phyloP scores from a whole-genome alignment of 2,113 vertebrate species.

The Oncorhynchus masou region DNA sequence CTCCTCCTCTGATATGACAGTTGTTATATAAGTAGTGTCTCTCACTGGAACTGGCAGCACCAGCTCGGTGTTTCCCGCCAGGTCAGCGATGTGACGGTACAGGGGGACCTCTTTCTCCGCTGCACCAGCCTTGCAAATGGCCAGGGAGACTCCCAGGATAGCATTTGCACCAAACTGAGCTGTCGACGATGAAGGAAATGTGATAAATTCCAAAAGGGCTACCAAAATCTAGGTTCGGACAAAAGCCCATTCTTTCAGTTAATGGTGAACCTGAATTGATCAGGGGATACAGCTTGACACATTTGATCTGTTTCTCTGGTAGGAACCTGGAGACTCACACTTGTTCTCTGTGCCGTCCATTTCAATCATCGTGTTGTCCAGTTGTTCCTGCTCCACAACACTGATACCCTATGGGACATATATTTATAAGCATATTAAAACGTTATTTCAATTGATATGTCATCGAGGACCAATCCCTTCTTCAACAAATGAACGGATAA shows the following conservation, averaged over 20 bases:
- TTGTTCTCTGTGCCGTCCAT: conserved; percentile 96
- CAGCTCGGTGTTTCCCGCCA: conserved; percentile 92
- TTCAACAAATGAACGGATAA: too few relatives aligned
- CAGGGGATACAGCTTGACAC: too few relatives aligned
- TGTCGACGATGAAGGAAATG: conserved; percentile 51
- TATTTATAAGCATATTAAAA: neutral
- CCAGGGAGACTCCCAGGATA: conserved; percentile 90
- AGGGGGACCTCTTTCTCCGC: conserved; percentile 87
- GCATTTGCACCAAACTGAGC: conserved; percentile 93
- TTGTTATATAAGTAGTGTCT: neutral
- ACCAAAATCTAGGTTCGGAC: too few relatives aligned
- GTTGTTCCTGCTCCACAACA: conserved; percentile 90
- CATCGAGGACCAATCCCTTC: neutral
- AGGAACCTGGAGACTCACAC: conserved; percentile 74
- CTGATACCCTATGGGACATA: conserved; percentile 78
- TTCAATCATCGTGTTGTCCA: conserved; percentile 90
- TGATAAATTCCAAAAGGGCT: neutral
- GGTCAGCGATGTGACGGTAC: conserved; percentile 91
- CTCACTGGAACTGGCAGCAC: conserved; percentile 94
- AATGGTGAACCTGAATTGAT: too few relatives aligned
- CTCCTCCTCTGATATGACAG: neutral
- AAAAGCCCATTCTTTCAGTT: too few relatives aligned
- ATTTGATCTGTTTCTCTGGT: neutral
- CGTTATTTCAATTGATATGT: neutral
- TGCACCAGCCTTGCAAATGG: conserved; percentile 91